Evolutionary conservation across 2,797 vertebrate species (phyloP).

Genomic region (Pristis pectinata): DNA sequence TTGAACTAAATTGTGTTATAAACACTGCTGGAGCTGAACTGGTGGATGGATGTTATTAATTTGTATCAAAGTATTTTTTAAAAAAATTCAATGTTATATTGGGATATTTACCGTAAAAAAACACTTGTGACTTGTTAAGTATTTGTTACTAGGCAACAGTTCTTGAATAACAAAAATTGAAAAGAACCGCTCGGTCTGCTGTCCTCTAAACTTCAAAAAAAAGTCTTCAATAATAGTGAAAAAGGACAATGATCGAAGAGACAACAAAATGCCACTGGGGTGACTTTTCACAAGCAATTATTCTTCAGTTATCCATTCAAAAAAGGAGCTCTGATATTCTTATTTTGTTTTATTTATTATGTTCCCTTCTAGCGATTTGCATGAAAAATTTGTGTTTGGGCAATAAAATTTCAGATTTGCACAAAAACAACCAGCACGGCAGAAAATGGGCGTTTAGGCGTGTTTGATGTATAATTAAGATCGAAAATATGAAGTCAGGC

Average conservation of each 20-base stretch:
- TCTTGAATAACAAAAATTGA: constrained; percentile 98
- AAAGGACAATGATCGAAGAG: constrained; percentile 97
- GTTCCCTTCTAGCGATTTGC: constrained; percentile 73
- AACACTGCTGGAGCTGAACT: neutral
- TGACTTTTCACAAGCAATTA: constrained; percentile 99
- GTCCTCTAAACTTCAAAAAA: constrained; percentile 54
- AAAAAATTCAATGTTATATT: constrained; percentile 80
- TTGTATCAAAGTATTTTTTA: constrained; percentile 85
- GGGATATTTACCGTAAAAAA: constrained; percentile 91
- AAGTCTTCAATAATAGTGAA: constrained; percentile 90
- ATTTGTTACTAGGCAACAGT: constrained; percentile 98
- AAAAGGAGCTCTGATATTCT: constrained; percentile 94
- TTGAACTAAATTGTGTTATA: too few relatives aligned
- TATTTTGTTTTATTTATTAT: constrained; percentile 48
- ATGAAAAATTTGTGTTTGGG: constrained; percentile 67
- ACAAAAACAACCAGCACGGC: constrained; percentile 41
- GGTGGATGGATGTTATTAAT: constrained; percentile 75
- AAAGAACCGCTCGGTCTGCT: constrained; percentile 92
- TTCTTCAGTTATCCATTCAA: constrained; percentile 82
- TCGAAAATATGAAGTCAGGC: constrained; percentile 63
- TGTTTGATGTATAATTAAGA: constrained; percentile 58
- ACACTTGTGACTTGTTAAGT: constrained; percentile 88
- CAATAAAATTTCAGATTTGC: constrained; percentile 43
- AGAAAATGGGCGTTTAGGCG: constrained; percentile 60
- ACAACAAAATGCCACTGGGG: constrained; percentile 96